Percentiles rank a stretch among this genome's conserved stretches.
Evolutionary conservation across 2,113 vertebrate species (phyloP).

Genomic region (Aspidoscelis tigris): DNA sequence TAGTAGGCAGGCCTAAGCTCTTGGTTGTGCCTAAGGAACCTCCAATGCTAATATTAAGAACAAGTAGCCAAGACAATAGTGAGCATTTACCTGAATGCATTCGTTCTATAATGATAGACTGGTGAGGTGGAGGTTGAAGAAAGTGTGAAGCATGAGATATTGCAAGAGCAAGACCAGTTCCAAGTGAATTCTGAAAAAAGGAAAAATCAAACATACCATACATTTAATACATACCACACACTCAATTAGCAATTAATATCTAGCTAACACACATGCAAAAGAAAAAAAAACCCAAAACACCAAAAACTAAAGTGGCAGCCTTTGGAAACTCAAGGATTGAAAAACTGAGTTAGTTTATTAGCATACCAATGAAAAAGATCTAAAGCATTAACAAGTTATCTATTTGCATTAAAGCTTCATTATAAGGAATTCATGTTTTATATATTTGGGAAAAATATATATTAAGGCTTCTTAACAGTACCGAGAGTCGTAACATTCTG

Average conservation of each 20-base stretch:
- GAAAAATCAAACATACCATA: constrained; percentile 36
- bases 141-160: constrained; percentile 99
- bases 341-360: constrained; percentile 18
- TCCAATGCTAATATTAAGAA: not conserved
- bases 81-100: constrained; percentile 94
- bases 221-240: not conserved
- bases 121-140: constrained; percentile 97
- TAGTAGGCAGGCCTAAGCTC: not conserved
- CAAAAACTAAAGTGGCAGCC: not conserved
- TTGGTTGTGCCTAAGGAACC: not conserved
- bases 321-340: not conserved
- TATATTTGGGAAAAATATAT: constrained; percentile 2
- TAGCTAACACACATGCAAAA: constrained; percentile 31
- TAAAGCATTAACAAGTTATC: constrained; percentile 28
- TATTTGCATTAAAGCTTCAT: constrained; percentile 20
- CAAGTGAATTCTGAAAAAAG: constrained; percentile 86
- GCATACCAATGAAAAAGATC: constrained; percentile 8
- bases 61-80: not conserved
- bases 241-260: not conserved
- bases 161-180: constrained; percentile 92
- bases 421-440: not conserved
- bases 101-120: constrained; percentile 98
- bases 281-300: constrained; percentile 6
- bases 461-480: constrained; percentile 3
- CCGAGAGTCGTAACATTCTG: constrained; percentile 4